phyloP scores from a whole-genome alignment of 1,140 invertebrate species.

The Plutomurus gul region DNA sequence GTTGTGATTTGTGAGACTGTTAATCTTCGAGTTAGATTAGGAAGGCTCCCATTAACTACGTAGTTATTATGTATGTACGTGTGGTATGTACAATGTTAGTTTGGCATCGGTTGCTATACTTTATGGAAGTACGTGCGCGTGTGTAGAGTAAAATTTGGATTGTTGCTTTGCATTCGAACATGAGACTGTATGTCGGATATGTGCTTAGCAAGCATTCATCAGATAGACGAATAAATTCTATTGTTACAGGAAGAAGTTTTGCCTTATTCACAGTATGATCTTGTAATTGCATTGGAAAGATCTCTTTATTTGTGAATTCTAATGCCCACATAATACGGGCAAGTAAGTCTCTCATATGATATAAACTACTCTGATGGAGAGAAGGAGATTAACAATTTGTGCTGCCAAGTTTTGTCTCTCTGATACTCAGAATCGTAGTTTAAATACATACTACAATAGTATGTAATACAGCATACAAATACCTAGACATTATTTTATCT shows the following conservation, averaged over 20 bases:
- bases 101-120: too few species aligned
- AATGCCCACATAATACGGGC: too few species aligned
- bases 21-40: too few species aligned
- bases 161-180: neutral
- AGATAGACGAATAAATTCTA: conserved; percentile 4
- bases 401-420: neutral
- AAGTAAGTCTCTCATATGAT: neutral
- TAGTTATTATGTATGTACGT: too few species aligned
- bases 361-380: neutral
- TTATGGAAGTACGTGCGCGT: too few species aligned
- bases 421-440: neutral
- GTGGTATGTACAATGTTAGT: too few species aligned
- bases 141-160: too few species aligned
- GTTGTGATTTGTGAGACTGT: too few species aligned
- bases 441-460: neutral
- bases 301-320: too few species aligned
- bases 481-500: neutral
- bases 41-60: too few species aligned
- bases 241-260: conserved; percentile 21
- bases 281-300: too few species aligned
- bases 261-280: conserved; percentile 2
- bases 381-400: conserved; percentile 11
- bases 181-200: neutral
- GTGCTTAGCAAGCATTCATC: neutral
- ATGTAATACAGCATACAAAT: neutral